These are phyloP conservation scores for Alethe diademata DNA, from an alignment of 2,113 vertebrate species.

Conservation along the genomic window DNA sequence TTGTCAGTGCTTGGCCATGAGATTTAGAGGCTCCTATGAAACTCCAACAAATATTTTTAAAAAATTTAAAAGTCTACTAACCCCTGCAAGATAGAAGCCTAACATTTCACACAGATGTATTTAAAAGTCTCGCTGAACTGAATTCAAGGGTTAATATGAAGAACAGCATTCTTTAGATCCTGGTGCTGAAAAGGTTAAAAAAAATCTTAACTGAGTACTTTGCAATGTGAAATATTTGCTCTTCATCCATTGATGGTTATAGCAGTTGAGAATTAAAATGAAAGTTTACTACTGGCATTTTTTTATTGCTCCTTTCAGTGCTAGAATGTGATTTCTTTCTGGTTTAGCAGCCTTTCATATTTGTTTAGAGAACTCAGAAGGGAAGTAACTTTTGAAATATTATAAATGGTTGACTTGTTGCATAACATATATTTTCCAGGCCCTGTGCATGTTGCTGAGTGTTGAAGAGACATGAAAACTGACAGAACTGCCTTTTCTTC, in stretches of 20 bases:
- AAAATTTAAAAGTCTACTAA: background rate
- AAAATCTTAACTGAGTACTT: background rate
- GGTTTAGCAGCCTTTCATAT: background rate
- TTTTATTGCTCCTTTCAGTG: background rate
- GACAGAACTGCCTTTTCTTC: slow-evolving; percentile 21
- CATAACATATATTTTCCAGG: background rate
- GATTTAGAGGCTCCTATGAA: background rate
- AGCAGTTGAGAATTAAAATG: background rate
- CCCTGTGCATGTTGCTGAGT: background rate
- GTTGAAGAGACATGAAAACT: background rate
- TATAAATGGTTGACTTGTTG: slow-evolving; percentile 9
- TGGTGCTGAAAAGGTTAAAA: background rate
- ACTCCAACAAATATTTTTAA: background rate
- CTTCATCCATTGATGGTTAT: background rate
- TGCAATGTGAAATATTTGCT: background rate
- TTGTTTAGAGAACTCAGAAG: background rate
- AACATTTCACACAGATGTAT: background rate
- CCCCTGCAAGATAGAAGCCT: background rate
- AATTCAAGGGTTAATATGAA: background rate
- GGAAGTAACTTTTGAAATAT: slow-evolving; percentile 24
- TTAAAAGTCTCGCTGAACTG: background rate
- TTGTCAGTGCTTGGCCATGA: background rate
- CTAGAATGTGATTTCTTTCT: background rate
- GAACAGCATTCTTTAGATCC: background rate
- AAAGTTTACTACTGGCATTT: background rate